Base-by-base conservation (phyloP, 2,888 invertebrate species). In the Mycogona germanica region DNA sequence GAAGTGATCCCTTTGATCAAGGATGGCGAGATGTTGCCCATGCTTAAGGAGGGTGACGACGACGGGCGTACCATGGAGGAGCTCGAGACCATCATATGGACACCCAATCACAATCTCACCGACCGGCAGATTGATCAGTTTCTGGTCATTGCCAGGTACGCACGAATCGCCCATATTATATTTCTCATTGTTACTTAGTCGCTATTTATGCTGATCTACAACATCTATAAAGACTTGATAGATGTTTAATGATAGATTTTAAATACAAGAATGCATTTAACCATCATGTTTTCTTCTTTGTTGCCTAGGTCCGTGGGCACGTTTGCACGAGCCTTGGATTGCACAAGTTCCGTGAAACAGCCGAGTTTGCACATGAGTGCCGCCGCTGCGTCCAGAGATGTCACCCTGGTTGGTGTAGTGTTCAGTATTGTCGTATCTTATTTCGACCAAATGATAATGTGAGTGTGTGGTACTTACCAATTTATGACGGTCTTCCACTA, bases 311-410 rank as follows among this genome's bases (percentile, higher is more conserved):
- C 96, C 47, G 92, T 98, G 62, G 97, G 98, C 62, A 98, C 98
- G 60, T 98, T 98, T 76, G 93, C 97, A 60, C 82, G 98, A 63
- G 97, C 98, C 57, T 79, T 98, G 61, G 98, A 99, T 75, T 95
- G 95, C 73, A 93, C 93, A 63, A 93, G 93, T 72, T 92, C 95
- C 63, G 91, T 97, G 46, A 92, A 97, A 71, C 95, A 98, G 69
- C 97, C 98, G 57, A 92, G 92, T 66, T 77, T 98, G 64, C 97
- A 98, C 73, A 95, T 98, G 93, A 95, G 95, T 66, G 98, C 97
- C 59, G 97, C 98, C 53, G 96, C 97, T 59, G 98, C 98, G 60
- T 93, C 93, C 66, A 80, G 98, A 64, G 98, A 99, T 76, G 91
- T 97, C 64, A 98, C 98, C 60, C 77, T 95, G 71, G 84, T 85